Conservation (phyloP, 2,797 vertebrate species). For the Heteromormyrus szaboi region DNA sequence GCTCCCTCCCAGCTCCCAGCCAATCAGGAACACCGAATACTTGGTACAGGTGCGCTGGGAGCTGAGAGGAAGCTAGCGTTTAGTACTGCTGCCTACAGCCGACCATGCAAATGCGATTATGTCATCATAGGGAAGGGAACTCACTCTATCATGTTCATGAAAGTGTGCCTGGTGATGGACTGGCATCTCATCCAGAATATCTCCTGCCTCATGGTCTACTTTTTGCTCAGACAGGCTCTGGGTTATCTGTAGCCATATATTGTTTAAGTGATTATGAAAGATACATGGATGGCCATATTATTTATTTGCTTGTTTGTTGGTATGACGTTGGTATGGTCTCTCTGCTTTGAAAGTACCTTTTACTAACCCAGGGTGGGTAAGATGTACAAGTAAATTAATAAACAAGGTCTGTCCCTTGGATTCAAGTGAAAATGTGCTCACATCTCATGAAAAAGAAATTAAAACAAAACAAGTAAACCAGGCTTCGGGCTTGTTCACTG, state of each 20-base stretch:
- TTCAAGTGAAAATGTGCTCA: not conserved
- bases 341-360: not conserved
- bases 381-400: not conserved
- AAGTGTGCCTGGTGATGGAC: not conserved
- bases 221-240: not conserved
- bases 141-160: not conserved
- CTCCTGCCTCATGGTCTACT: not conserved
- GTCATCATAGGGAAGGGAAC: not conserved
- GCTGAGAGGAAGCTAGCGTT: not conserved
- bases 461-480: not conserved
- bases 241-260: not conserved
- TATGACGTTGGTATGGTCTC: not conserved
- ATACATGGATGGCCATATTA: not conserved
- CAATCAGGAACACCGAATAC: too few species aligned
- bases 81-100: not conserved
- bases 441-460: not conserved
- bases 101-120: not conserved
- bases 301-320: not conserved
- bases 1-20: too few species aligned
- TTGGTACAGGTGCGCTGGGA: too few species aligned
- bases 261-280: not conserved
- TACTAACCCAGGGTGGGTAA: not conserved
- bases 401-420: not conserved
- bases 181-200: not conserved
- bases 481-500: not conserved